These are phyloP conservation scores for Neoniphon sammara DNA, from an alignment of 2,797 vertebrate species.

Conservation along the genomic window DNA sequence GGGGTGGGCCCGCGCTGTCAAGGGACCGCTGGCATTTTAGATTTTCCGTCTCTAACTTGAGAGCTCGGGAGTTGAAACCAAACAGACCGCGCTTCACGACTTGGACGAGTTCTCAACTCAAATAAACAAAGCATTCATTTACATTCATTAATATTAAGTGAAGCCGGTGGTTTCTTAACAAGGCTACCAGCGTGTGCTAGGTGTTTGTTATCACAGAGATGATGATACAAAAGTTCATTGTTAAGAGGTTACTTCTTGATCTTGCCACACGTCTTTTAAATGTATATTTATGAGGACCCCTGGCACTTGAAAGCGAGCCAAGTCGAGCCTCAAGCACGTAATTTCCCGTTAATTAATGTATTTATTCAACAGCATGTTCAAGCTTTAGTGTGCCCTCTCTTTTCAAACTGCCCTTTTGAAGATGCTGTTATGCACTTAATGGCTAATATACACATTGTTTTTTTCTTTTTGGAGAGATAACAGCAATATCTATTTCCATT, in stretches of 20 bases:
- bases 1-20: slow-evolving; percentile 40
- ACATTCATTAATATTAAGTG: slow-evolving; percentile 81
- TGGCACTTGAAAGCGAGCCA: slow-evolving; percentile 79
- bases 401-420: slow-evolving; percentile 80
- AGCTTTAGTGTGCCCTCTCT: slow-evolving; percentile 75
- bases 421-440: slow-evolving; percentile 76
- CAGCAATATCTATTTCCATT: slow-evolving; percentile 64
- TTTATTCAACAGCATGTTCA: slow-evolving; percentile 83
- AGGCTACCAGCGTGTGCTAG: slow-evolving; percentile 57
- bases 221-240: slow-evolving; percentile 80
- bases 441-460: slow-evolving; percentile 60
- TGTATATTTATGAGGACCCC: slow-evolving; percentile 85
- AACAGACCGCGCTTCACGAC: slow-evolving; percentile 67
- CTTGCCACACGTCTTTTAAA: slow-evolving; percentile 79
- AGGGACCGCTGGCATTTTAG: slow-evolving; percentile 65
- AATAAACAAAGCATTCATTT: slow-evolving; percentile 85
- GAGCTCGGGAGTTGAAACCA: slow-evolving; percentile 63
- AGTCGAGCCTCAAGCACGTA: slow-evolving; percentile 71
- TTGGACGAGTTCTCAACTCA: slow-evolving; percentile 70
- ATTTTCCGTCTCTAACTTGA: slow-evolving; percentile 60
- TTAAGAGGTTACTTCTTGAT: slow-evolving; percentile 84
- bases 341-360: slow-evolving; percentile 83
- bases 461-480: slow-evolving; percentile 63
- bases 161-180: slow-evolving; percentile 69
- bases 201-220: slow-evolving; percentile 73